phyloP scores from a whole-genome alignment of 2,113 vertebrate species.

The Coptodon rendalli region DNA sequence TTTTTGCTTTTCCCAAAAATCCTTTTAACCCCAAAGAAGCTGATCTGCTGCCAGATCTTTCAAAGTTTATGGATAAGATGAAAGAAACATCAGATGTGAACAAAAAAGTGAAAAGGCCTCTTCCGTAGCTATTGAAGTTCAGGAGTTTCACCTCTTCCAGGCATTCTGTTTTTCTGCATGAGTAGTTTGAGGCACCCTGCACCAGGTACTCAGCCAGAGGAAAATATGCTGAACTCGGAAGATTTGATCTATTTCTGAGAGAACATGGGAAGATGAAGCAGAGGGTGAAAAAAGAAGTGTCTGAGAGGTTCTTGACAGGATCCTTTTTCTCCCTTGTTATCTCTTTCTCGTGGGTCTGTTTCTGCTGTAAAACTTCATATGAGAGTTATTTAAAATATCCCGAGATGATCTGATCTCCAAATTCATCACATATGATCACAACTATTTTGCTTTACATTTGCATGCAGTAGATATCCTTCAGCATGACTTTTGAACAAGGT shows the following conservation, averaged over 20 bases:
- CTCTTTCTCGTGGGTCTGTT: background rate
- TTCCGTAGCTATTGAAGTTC: background rate
- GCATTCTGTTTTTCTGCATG: background rate
- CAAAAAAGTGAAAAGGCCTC: background rate
- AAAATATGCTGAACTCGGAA: background rate
- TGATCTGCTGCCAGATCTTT: background rate
- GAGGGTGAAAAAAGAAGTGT: background rate
- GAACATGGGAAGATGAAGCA: background rate
- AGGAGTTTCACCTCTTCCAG: background rate
- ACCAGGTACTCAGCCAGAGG: background rate
- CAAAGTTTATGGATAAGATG: slow-evolving; percentile 5
- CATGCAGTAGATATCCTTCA: rapidly evolving
- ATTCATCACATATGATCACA: background rate
- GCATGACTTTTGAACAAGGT: background rate
- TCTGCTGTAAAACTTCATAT: background rate
- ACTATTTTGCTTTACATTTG: background rate
- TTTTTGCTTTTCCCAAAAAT: background rate
- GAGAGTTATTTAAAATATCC: background rate
- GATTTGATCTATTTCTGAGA: slow-evolving; percentile 1
- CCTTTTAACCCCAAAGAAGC: background rate
- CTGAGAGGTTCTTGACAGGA: background rate
- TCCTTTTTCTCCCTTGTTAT: background rate
- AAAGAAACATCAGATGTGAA: background rate
- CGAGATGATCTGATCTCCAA: rapidly evolving
- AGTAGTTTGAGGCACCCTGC: background rate